Conservation (phyloP, 92 coral and sea anemone species). For the Actinernus sp. region DNA sequence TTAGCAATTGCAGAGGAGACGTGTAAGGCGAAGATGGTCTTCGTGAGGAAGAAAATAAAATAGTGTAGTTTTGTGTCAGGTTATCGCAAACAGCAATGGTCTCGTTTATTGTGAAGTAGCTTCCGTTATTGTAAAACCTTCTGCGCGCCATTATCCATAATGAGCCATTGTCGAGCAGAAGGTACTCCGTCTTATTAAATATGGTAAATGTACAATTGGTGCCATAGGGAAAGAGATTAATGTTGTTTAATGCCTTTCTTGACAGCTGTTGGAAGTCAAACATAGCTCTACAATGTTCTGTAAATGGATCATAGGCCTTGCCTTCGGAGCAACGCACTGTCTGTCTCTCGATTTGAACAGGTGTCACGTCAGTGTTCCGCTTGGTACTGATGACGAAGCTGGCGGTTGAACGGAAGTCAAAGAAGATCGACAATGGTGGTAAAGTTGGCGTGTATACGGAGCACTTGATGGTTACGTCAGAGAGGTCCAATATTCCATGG, state of each 20-base stretch:
- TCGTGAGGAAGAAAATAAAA: constrained; percentile 1
- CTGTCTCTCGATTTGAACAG: not conserved
- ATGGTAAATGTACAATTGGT: constrained; percentile 18
- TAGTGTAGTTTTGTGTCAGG: constrained; percentile 5
- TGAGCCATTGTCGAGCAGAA: constrained; percentile 12
- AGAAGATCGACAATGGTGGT: constrained; percentile 50
- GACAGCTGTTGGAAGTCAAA: not conserved
- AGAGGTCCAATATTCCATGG: constrained; percentile 21
- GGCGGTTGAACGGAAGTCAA: constrained; percentile 56
- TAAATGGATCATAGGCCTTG: constrained; percentile 52
- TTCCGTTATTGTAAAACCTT: not conserved
- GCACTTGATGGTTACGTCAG: constrained; percentile 1
- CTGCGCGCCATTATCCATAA: constrained; percentile 1
- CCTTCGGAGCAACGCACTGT: constrained; percentile 5
- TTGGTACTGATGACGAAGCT: constrained; percentile 12
- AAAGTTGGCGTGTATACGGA: not conserved
- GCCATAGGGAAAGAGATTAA: not conserved
- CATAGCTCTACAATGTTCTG: constrained; percentile 34
- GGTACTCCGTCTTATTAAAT: constrained; percentile 19
- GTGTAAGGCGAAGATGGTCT: not conserved
- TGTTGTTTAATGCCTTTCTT: not conserved
- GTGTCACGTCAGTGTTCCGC: not conserved
- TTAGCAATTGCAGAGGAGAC: not conserved
- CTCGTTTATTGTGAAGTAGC: constrained; percentile 11
- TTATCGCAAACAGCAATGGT: constrained; percentile 13